phyloP scores from a whole-genome alignment of 92 coral and sea anemone species.

The Umimayanthus kanabou region DNA sequence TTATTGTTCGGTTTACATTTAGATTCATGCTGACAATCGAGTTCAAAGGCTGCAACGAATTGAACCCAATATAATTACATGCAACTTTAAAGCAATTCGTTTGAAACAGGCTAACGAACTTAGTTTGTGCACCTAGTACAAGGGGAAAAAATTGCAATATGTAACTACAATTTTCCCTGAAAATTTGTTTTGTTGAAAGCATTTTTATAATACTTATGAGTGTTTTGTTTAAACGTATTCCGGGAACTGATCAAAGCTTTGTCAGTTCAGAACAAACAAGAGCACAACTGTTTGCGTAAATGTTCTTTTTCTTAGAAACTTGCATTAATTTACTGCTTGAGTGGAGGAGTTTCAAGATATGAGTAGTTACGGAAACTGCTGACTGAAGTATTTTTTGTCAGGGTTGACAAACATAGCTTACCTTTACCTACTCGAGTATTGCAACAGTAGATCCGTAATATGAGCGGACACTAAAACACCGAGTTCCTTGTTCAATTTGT shows the following conservation, averaged over 20 bases:
- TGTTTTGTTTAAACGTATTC: neutral
- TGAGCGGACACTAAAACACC: too few relatives aligned
- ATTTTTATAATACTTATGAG: neutral
- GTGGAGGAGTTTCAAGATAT: neutral
- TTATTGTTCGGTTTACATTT: too few relatives aligned
- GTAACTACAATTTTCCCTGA: neutral
- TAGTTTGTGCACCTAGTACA: too few relatives aligned
- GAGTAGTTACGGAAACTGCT: neutral
- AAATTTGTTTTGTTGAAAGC: neutral
- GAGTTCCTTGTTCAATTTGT: too few relatives aligned
- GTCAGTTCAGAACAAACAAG: neutral
- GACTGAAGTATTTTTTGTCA: neutral
- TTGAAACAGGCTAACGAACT: too few relatives aligned
- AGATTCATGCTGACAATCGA: too few relatives aligned
- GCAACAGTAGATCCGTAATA: neutral
- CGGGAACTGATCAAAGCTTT: neutral
- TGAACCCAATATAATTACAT: too few relatives aligned
- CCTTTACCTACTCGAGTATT: neutral
- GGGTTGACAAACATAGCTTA: too few relatives aligned
- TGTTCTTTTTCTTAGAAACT: conserved; percentile 1
- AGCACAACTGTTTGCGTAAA: neutral
- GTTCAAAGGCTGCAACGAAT: too few relatives aligned
- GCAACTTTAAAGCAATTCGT: too few relatives aligned
- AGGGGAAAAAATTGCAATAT: neutral
- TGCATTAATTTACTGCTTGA: conserved; percentile 28